Base-by-base conservation (phyloP, 2,888 invertebrate genomes). In the Eupithecia inturbata region DNA sequence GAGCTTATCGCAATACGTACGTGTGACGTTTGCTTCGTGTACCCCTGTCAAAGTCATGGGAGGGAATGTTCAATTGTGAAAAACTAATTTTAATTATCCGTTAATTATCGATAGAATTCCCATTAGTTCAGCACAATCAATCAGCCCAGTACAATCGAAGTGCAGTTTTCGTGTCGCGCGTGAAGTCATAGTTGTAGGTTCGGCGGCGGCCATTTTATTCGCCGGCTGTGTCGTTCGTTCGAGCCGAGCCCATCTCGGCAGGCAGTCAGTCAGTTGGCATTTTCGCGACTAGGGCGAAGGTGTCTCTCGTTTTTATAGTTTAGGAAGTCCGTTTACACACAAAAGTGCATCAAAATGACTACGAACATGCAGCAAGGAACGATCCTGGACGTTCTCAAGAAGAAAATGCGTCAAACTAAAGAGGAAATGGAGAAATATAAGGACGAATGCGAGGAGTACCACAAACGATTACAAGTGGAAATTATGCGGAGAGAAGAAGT, bases 361-460 rank as follows among this genome's bases (percentile, higher is more conserved):
- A 96, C 97, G 92, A 97, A 97, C 94, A 96, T 97, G 95, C 97
- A 97, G 93, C 98, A 98, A 95, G 98, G 98, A 91, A 97, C 98
- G 89, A 97, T 99, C 87, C 95, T 99, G 93, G 99, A 99, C 95
- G 98, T 99, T 89, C 96, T 99, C 89, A 99, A 99, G 96, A 99
- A 99, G 96, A 99, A 99, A 97, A 99, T 99, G 99, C 96, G 98
- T 86, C 98, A 98, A 95, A 98, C 99, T 87, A 99, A 99, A 95
- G 99, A 99, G 94, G 99, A 99, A 96, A 98, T 99, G 97, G 99
- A 99, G 94, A 97, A 98, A 95, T 98, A 98, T 95, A 99, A 98
- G 95, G 99, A 99, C 95, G 98, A 98, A 93, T 98, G 98, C 93
- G 99, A 99, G 95, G 98, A 98, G 95, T 98, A 97, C 93, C 98